Percentiles rank a stretch among this genome's conserved stretches.
Evolutionary conservation across 2,113 vertebrate species (phyloP).

Genomic region (Sceloporus undulatus): DNA sequence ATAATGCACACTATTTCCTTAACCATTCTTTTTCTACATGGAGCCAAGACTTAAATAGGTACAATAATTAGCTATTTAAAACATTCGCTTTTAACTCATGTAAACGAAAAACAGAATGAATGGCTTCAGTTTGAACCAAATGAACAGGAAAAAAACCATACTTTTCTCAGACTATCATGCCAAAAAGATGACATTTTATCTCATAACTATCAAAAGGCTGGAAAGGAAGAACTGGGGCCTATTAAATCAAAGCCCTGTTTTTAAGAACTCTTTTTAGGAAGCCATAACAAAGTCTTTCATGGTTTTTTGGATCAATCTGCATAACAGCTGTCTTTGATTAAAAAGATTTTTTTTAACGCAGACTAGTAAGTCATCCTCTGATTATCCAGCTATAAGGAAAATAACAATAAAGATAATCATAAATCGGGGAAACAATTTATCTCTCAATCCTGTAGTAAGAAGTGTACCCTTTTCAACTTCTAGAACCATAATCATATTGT

Average conservation of each 20-base stretch:
- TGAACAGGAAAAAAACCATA: not conserved
- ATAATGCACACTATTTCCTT: constrained; percentile 16
- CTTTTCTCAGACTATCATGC: constrained; percentile 8
- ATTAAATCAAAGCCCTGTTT: constrained; percentile 26
- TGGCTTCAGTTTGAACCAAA: not conserved
- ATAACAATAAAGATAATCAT: not conserved
- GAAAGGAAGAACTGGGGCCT: constrained; percentile 13
- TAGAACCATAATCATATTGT: not conserved
- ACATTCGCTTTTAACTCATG: constrained; percentile 4
- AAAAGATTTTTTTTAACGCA: constrained; percentile 28
- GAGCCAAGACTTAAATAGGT: not conserved
- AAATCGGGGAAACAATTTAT: not conserved
- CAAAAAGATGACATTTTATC: constrained; percentile 29
- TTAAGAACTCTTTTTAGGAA: constrained; percentile 4
- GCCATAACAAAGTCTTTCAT: constrained; percentile 24
- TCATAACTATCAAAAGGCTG: constrained; percentile 12
- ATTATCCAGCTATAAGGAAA: constrained; percentile 12
- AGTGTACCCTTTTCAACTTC: not conserved
- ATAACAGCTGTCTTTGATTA: constrained; percentile 32
- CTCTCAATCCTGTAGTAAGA: constrained; percentile 1
- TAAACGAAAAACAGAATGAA: constrained; percentile 1
- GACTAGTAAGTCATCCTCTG: constrained; percentile 13
- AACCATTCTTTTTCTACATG: not conserved
- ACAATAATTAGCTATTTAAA: constrained; percentile 23
- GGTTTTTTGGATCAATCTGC: not conserved